Conservation (phyloP, 2,113 vertebrate species). For the Tiliqua scincoides region DNA sequence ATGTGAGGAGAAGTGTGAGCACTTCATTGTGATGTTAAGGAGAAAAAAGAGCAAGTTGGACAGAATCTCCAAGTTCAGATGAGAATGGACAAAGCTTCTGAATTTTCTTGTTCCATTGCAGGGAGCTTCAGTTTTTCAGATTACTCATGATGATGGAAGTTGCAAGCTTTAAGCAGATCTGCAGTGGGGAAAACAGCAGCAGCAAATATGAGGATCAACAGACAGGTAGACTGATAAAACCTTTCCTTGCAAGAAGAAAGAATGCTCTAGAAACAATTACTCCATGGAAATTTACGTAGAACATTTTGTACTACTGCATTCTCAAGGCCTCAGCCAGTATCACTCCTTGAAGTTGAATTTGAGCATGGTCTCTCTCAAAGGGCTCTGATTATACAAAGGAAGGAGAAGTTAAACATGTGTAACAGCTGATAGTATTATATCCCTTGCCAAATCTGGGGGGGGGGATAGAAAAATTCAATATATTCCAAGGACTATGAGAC, state of each 20-base stretch:
- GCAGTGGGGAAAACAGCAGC: constrained; percentile 18
- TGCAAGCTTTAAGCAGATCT: constrained; percentile 83
- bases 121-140: not conserved
- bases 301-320: not conserved
- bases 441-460: not conserved
- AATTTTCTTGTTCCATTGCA: not conserved
- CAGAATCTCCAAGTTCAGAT: not conserved
- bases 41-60: not conserved
- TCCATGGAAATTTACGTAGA: not conserved
- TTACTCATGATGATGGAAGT: constrained; percentile 64
- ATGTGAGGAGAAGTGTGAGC: not conserved
- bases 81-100: not conserved
- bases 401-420: not conserved
- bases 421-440: too few relatives aligned
- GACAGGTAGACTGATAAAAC: not conserved
- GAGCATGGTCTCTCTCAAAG: not conserved
- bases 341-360: not conserved
- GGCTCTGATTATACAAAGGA: not conserved
- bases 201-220: not conserved
- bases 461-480: too few relatives aligned
- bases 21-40: not conserved
- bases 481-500: not conserved
- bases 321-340: not conserved
- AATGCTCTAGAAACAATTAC: not conserved
- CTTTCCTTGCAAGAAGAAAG: not conserved